A percentile compares a stretch with the other conserved stretches of the same genome.
These are phyloP conservation scores for Grus americana DNA, from an alignment of 2,113 vertebrate species.

Conservation along the genomic window DNA sequence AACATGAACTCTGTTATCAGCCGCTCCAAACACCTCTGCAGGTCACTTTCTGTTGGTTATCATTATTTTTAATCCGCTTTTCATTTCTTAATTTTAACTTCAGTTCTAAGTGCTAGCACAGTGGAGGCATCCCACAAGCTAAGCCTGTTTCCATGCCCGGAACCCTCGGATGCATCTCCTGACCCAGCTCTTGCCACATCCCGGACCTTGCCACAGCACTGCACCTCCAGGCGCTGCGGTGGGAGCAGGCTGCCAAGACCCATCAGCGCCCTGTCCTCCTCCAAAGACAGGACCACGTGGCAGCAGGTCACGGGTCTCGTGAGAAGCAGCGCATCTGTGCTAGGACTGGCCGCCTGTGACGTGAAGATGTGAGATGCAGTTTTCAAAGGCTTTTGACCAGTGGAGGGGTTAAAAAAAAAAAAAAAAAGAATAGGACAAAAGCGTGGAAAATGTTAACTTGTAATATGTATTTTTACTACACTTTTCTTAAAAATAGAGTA, in stretches of 20 bases:
- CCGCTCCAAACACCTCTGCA: conserved; percentile 29
- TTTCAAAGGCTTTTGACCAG: conserved; percentile 58
- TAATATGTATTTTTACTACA: conserved; percentile 89
- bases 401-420: conserved; percentile 31
- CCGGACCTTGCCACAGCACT: background rate
- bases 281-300: conserved; percentile 13
- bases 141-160: background rate
- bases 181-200: background rate
- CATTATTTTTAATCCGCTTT: background rate
- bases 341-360: conserved; percentile 39
- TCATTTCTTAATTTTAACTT: conserved; percentile 34
- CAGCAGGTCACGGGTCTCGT: background rate
- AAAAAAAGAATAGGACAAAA: conserved; percentile 54
- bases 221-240: background rate
- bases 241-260: background rate
- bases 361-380: conserved; percentile 35
- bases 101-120: background rate
- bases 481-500: conserved; percentile 86
- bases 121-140: background rate
- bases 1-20: background rate
- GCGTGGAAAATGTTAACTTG: conserved; percentile 79
- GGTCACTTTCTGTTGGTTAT: background rate
- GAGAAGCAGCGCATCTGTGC: background rate
- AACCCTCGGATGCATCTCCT: background rate
- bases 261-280: background rate